Base-by-base conservation (phyloP, 2,797 vertebrate species). In the Urosaurus nigricauda region DNA sequence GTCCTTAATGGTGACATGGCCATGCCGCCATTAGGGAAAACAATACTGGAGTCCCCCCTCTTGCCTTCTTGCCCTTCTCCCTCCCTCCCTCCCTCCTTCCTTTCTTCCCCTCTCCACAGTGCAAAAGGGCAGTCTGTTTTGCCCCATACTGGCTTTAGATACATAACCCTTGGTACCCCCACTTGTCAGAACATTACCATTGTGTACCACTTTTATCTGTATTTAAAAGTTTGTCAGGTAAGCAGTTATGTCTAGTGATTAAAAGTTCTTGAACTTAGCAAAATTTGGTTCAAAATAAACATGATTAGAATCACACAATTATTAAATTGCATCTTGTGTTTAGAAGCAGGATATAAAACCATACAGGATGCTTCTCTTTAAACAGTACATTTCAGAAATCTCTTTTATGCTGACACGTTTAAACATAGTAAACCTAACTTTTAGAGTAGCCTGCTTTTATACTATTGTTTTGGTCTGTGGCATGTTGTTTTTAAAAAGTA, bases 391-490 rank as follows among this genome's bases (percentile, higher is more conserved):
- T 68, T 73, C 0, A 0, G 35, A 81, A 24, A 37, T 21, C 53
- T 71, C 70, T 58, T 87, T 35, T 21, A 9, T 79, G 24, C n/a
- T 70, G 35, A 35, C 53, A n/a, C 5, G 6, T 58, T 88, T 56
- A 81, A 87, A 60, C 19, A 14, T 24, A 86, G 47, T n/a, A 81
- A 85, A 75, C 51, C 35, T 81, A 32, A 85, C 58, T 75, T 74
- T 60, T 63, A 88, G 26, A 35, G 14, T 77, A 75, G 32, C 70
- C 68, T 40, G 7, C 9, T 68, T 65, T 53, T 79, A 56, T 60
- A 40, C 1, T 87, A 2, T 79, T 84, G 77, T 43, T 2, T 87
- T 78, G n/a, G 24, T 17, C 37, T 16, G 14, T 88, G 11, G 88
- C 89, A 17, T 0, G 3, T 29, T 79, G 56, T 51, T 51, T 51